Evolutionary conservation across 1,140 invertebrate species (phyloP), one percentile per base, ranked within the genome.

Genomic region (Magallana gigas): DNA sequence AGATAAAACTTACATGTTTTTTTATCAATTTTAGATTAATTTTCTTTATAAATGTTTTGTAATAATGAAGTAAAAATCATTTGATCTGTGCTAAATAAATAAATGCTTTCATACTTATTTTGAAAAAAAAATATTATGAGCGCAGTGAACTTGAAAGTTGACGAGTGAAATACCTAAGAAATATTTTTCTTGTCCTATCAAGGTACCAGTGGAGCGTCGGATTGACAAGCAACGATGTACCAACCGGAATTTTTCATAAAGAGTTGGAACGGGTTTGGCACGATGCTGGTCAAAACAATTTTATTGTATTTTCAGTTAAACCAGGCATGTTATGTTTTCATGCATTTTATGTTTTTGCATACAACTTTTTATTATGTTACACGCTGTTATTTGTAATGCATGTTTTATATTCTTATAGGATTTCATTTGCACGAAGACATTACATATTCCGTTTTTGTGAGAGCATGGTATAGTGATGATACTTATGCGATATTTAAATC

Each of bases 141-240:
- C 36, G 36, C 36, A 36, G 4, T 36, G 36, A 36, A 36, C 36
- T 36, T 36, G 36, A 36, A 36, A 36, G 36, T 0, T 36, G 36
- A 36, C 36, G 36, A 36, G 4, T 36, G 36, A 36, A 36, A 36
- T 36, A 36, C 36, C 36, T 36, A 36, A 56, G 48, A 14, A 58
- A 18, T 23, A 23, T 29, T 12, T 6, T 56, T 68, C 11, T 68
- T 83, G 23, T 11, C 6, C 11, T 60, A 48, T 81, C 0, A 23
- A 88, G 87, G 87, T 88, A 83, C 83, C 83, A 88, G 60, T 88
- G 87, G 87, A 86, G 84, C n/a, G 81, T 85, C 9, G 84, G 87
- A 3, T 83, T 60, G 5, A 59, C 80, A 6, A 18, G 14, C 7
- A 60, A 58, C 12, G 81, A 68, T n/a, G 23, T 9, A 80, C 84